These are phyloP conservation scores for Actinemys pallida DNA, from an alignment of 2,113 vertebrate genomes.

Conservation along the genomic window DNA sequence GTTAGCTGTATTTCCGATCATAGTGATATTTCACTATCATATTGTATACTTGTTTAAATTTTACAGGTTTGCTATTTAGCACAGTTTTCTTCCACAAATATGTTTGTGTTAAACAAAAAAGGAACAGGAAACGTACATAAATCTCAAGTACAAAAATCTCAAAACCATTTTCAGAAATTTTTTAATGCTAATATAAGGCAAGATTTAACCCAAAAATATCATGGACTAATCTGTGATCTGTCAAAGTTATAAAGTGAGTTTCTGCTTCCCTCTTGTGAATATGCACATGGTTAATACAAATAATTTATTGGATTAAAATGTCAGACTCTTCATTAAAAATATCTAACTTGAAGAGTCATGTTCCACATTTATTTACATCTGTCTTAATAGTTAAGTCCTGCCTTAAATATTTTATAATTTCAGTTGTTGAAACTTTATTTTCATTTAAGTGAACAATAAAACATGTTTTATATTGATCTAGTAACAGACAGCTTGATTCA, in stretches of 20 bases:
- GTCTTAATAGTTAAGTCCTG: not conserved
- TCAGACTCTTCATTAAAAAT: not conserved
- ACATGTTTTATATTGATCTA: not conserved
- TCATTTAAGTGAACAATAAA: not conserved
- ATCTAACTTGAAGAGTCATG: not conserved
- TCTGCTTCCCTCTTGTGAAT: not conserved
- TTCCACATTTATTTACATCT: not conserved
- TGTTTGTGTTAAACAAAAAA: not conserved
- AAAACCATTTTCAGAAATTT: not conserved
- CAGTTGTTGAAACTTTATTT: not conserved
- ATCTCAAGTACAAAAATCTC: not conserved
- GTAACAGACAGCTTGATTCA: not conserved
- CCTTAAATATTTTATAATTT: not conserved
- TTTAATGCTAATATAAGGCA: not conserved
- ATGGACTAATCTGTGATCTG: not conserved
- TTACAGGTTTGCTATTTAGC: not conserved
- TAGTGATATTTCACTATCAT: not conserved
- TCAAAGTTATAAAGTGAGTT: not conserved
- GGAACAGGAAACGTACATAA: not conserved
- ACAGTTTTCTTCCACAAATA: not conserved
- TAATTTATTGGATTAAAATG: not conserved
- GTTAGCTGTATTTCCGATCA: not conserved
- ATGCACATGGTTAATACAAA: not conserved
- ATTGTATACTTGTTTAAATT: not conserved
- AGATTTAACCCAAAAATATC: not conserved